Percentiles rank a stretch among this genome's conserved stretches.
phyloP scores from a whole-genome alignment of 2,113 vertebrate species.

The Alligator mississippiensis region DNA sequence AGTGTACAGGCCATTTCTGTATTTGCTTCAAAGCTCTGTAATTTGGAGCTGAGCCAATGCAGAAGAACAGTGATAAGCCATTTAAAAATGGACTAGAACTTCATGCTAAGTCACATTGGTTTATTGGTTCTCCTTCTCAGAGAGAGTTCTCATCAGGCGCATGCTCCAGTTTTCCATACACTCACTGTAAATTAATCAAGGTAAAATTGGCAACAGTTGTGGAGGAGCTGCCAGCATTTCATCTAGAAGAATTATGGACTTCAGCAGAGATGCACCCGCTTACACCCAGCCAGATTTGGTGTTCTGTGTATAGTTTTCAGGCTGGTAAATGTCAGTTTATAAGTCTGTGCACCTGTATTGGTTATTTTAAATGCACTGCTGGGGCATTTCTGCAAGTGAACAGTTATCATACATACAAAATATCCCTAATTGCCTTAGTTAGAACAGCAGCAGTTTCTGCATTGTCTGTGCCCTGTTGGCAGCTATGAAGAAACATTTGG shows the following conservation, averaged over 20 bases:
- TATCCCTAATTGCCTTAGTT: neutral
- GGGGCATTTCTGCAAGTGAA: fast-evolving
- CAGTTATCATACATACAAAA: fast-evolving
- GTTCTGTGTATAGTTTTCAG: fast-evolving
- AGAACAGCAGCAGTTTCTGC: neutral
- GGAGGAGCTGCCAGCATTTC: neutral
- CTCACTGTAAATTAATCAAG: fast-evolving
- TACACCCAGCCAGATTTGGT: neutral
- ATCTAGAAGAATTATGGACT: fast-evolving
- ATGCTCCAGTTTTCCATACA: fast-evolving
- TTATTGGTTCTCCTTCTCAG: too few species aligned
- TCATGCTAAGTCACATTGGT: neutral
- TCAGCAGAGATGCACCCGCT: fast-evolving
- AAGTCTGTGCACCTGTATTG: neutral
- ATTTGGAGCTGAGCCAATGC: neutral
- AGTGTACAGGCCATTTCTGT: neutral
- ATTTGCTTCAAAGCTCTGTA: neutral
- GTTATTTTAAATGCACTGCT: neutral
- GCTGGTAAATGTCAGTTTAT: neutral
- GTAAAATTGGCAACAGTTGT: neutral
- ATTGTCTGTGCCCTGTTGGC: neutral
- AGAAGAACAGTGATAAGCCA: neutral
- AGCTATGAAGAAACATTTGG: neutral
- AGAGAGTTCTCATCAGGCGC: fast-evolving
- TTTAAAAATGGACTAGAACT: neutral